Evolutionary conservation across 2,797 vertebrate species (phyloP).

Genomic region (Microchirus variegatus): DNA sequence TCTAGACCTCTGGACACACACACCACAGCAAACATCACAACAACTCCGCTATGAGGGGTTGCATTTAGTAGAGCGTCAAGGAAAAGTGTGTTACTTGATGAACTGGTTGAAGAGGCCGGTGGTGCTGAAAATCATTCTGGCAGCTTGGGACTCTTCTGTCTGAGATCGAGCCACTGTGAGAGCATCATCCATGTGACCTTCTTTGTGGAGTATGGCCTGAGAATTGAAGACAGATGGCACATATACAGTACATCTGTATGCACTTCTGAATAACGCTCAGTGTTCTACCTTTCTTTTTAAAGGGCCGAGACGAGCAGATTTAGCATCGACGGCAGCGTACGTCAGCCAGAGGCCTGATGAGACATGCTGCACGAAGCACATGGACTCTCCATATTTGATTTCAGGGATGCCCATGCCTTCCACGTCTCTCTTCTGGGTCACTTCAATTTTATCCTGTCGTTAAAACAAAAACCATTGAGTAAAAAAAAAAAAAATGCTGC

Average conservation of each 20-base stretch:
- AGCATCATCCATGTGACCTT: constrained; percentile 95
- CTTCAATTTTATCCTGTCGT: constrained; percentile 90
- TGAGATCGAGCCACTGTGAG: constrained; percentile 91
- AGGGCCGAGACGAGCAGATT: constrained; percentile 89
- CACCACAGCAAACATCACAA: not conserved
- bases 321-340: constrained; percentile 91
- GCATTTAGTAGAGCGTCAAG: no score
- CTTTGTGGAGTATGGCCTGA: constrained; percentile 93
- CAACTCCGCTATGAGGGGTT: not conserved
- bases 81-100: constrained; percentile 86
- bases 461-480: constrained; percentile 4
- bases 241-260: no score
- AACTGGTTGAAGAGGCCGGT: constrained; percentile 91
- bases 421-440: constrained; percentile 89
- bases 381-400: constrained; percentile 95
- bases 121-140: constrained; percentile 93
- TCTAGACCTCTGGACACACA: constrained; percentile 84
- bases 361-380: constrained; percentile 93
- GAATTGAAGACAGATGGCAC: constrained; percentile 10
- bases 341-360: constrained; percentile 90
- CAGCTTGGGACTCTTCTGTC: constrained; percentile 91
- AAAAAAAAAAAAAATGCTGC: not conserved
- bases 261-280: no score
- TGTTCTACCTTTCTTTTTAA: constrained; percentile 89
- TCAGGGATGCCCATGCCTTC: constrained; percentile 94